Evolutionary conservation across 2,797 vertebrate genomes (phyloP).

Genomic region (Taenioides sp.): DNA sequence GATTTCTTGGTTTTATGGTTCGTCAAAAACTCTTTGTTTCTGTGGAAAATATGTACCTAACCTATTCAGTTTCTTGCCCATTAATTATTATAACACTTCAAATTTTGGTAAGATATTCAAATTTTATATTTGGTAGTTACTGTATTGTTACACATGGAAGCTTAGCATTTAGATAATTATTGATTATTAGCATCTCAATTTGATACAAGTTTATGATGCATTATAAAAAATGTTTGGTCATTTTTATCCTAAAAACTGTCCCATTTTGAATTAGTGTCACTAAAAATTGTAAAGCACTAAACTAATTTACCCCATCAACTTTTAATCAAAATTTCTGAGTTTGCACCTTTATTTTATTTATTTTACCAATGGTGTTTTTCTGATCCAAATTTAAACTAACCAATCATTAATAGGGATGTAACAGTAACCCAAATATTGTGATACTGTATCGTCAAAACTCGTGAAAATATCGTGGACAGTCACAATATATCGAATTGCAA

Average conservation of each 20-base stretch:
- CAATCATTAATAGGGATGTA: no score
- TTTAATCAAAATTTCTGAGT: not conserved
- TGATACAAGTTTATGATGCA: not conserved
- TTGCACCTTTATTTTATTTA: not conserved
- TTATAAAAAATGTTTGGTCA: no score
- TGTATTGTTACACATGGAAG: not conserved
- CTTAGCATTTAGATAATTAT: not conserved
- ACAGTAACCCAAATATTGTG: no score
- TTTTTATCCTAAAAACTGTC: not conserved
- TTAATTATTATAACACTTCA: not conserved
- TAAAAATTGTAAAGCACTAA: not conserved
- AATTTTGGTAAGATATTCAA: not conserved
- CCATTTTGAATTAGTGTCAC: not conserved
- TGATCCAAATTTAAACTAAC: not conserved
- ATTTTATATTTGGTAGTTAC: no score
- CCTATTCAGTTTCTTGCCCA: not conserved
- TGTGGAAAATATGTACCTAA: slow-evolving; percentile 9
- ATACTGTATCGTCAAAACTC: no score
- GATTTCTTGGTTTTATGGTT: slow-evolving; percentile 16
- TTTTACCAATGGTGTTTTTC: not conserved
- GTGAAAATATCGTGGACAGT: no score
- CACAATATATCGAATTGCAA: no score
- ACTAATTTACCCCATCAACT: not conserved
- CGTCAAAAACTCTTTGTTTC: slow-evolving; percentile 5
- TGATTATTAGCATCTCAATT: not conserved